phyloP scores from a whole-genome alignment of 2,797 vertebrate species.

The Gymnothorax javanicus region DNA sequence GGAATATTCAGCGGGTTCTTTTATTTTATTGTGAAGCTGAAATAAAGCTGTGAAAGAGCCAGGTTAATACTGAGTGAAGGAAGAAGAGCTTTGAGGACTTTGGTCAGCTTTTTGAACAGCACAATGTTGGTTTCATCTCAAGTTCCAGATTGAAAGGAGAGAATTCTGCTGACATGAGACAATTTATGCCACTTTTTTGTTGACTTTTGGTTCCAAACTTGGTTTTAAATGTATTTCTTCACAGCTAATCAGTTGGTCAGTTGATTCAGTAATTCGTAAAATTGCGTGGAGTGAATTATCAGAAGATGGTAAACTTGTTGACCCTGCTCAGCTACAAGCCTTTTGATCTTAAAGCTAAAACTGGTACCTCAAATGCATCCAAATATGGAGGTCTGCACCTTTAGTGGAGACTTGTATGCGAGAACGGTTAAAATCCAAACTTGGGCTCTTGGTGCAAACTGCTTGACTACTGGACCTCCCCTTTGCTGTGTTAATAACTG shows the following conservation, averaged over 20 bases:
- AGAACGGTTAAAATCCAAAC: no score
- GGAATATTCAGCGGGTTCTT: no score
- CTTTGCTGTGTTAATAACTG: no score
- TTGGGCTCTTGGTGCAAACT: no score
- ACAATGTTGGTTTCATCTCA: not conserved
- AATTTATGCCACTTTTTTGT: not conserved
- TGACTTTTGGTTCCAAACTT: not conserved
- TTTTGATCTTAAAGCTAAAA: not conserved
- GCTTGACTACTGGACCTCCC: no score
- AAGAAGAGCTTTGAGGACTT: not conserved
- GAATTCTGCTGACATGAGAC: not conserved
- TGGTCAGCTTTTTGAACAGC: not conserved
- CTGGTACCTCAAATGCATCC: no score
- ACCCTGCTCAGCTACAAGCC: not conserved
- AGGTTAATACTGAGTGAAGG: not conserved
- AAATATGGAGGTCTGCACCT: no score
- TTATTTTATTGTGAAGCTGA: not conserved
- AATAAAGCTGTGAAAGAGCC: not conserved
- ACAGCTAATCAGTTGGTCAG: not conserved
- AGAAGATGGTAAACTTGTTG: not conserved
- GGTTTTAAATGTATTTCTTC: not conserved
- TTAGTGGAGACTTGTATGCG: no score
- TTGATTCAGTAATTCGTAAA: not conserved
- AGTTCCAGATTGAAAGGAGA: not conserved
- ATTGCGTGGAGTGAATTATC: not conserved